Evolutionary conservation across 2,888 invertebrate genomes (phyloP), one percentile per base, ranked within the genome.

Genomic region (Papilio elwesi): DNA sequence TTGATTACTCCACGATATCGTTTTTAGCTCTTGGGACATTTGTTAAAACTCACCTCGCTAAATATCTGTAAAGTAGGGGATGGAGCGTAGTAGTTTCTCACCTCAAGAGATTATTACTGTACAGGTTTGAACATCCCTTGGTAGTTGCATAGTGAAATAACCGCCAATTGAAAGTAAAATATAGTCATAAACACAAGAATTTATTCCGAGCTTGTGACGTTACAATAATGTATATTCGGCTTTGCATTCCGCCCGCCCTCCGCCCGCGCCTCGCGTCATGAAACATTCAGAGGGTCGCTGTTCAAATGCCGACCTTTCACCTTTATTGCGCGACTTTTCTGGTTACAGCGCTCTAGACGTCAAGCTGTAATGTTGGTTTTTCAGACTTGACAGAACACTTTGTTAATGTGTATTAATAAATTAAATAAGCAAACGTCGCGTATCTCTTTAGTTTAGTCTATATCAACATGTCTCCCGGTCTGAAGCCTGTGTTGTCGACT

Each of bases 201-300:
- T 26, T 26, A 26, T 26, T 26, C 26, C 1, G 26, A 4, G 26
- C 26, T 26, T 26, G 26, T 26, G 26, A 26, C 26, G 43, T 43
- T 43, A 38, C 38, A 62, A 13, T 36, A 38, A n/a, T 38, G 11
- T 59, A 13, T 62, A 38, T 38, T 62, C 5, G n/a, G 36, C 38
- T 13, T 38, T 38, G 38, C 38, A n/a, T 38, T 7, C 0, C 10
- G 16, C 16, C 16, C 26, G 11, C 10, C 9, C 51, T n/a, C 51
- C 57, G 6, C 12, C 55, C 57, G 57, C 10, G 15, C 53, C n/a
- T n/a, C 13, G 66, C 8, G 12, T 36, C 63, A 66, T 62, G 15
- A 64, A 68, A 59, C 62, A 36, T 49, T 15, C 59, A 10, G 57
- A 36, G 65, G 57, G 68, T n/a, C 57, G 59, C 68, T 48, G 67